Evolutionary conservation across 2,888 invertebrate species (phyloP).

Genomic region (Eurois occulta): DNA sequence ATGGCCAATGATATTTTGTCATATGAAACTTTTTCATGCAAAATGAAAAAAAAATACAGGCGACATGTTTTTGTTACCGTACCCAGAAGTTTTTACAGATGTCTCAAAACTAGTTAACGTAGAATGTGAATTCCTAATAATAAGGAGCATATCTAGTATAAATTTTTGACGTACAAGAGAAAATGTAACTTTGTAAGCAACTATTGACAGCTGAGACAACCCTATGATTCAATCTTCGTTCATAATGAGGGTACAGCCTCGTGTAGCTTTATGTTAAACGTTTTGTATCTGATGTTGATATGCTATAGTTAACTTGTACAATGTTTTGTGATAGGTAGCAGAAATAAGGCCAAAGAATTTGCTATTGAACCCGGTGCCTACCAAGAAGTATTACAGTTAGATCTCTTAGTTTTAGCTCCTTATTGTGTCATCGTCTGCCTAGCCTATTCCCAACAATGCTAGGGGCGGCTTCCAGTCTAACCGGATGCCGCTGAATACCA

Average conservation of each 20-base stretch:
- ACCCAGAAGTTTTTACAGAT: neutral
- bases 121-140: no score
- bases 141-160: neutral
- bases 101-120: neutral
- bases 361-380: neutral
- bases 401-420: neutral
- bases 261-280: constrained; percentile 53
- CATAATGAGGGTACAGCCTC: constrained; percentile 59
- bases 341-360: neutral
- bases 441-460: no score
- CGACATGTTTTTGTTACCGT: no score
- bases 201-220: constrained; percentile 28
- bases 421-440: no score
- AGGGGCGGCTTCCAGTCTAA: no score
- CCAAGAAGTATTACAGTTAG: neutral
- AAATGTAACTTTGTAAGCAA: no score
- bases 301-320: constrained; percentile 2
- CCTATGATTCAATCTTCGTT: constrained; percentile 56
- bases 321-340: neutral
- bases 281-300: constrained; percentile 56
- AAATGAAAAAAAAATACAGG: no score
- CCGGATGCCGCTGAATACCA: no score
- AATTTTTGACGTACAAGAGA: neutral
- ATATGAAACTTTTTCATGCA: neutral
- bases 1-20: neutral